Base-by-base conservation (phyloP, 2,113 vertebrate species). In the Coreoperca whiteheadi region DNA sequence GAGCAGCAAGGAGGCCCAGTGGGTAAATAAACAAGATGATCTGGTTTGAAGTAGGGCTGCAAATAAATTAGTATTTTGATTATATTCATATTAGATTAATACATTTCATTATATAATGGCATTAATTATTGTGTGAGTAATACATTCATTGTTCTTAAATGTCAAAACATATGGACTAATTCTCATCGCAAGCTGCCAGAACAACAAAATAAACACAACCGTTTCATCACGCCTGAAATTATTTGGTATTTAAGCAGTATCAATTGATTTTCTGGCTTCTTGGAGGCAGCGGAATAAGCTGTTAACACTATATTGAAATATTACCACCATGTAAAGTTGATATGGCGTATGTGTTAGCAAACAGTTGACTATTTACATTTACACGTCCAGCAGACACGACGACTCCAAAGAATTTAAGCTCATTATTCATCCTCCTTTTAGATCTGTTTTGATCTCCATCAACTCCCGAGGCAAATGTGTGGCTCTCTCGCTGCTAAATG, bases 401-500 rank as follows among this genome's bases (percentile, higher is more conserved):
- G 32, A 34, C 16, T 54, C 51, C 21, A 54, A 54, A 8, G 0
- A 8, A 30, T 28, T 8, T 4, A 8, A 65, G 14, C 39, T 54
- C 32, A 72, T 25, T 54, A 72, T 34, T 80, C 39, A 21, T 16
- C 41, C 77, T 41, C 32, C 41, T 39, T 28, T 10, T 25, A 43
- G 12, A 37, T 43, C 14, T 3, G 77, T 41, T 80, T 53, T 53
- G n/a, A 30, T 18, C 32, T 53, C 16, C 46, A 68, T 9, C 43
- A 16, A 16, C 74, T 56, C 63, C 63, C 18, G 18, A 77, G 74
- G 48, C 37, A 77, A 57, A 77, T 46, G 56, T 32, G 8, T 46
- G 63, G 21, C 25, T 67, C 25, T 57, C 68, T 48, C 60, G 21
- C 65, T 21, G 8, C 41, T 60, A 57, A 63, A 51, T 43, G 32